These are phyloP conservation scores for Myotis yumanensis DNA, from an alignment of 2,113 vertebrate genomes.

Conservation along the genomic window DNA sequence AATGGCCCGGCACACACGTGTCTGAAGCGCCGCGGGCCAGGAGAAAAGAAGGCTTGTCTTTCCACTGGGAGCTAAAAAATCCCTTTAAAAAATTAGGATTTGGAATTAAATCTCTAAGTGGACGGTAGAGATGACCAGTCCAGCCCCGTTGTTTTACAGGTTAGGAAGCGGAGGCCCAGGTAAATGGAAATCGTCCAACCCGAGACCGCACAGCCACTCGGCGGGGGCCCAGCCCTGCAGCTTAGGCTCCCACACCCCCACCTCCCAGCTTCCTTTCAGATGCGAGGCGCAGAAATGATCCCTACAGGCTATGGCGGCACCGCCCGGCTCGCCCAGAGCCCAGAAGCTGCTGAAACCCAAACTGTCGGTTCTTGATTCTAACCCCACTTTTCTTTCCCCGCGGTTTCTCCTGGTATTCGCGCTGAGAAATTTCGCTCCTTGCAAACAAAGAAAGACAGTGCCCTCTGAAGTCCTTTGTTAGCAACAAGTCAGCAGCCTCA, in stretches of 20 bases:
- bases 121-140: too few species aligned
- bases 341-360: neutral
- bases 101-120: neutral
- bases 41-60: neutral
- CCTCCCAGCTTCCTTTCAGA: neutral
- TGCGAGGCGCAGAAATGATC: neutral
- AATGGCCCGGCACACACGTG: neutral
- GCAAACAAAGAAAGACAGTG: slow-evolving; percentile 61
- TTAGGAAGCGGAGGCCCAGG: neutral
- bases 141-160: neutral
- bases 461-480: slow-evolving; percentile 59
- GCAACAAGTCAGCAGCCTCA: slow-evolving; percentile 43
- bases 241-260: too few species aligned
- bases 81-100: neutral
- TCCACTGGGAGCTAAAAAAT: neutral
- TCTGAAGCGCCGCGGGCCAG: neutral
- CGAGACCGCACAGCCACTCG: neutral
- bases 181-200: neutral
- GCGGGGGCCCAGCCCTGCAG: neutral
- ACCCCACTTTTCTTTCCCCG: neutral
- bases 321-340: neutral
- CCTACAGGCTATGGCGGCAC: neutral
- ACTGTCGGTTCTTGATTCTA: neutral
- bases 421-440: slow-evolving; percentile 38
- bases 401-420: neutral